phyloP scores from a whole-genome alignment of 2,888 invertebrate species.

The Drosophila tripunctata region DNA sequence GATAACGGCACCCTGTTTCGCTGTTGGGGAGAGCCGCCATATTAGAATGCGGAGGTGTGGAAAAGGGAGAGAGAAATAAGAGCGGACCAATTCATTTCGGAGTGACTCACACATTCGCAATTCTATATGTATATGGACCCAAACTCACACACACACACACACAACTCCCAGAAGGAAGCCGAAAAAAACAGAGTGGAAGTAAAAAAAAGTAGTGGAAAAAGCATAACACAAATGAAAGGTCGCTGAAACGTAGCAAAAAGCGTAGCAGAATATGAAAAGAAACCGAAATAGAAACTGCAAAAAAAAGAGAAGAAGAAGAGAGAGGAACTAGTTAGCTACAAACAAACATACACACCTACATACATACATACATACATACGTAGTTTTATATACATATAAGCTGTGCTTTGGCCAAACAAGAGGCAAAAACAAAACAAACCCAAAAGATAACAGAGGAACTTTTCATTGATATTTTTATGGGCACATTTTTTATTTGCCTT shows the following conservation, averaged over 20 bases:
- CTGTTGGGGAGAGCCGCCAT: background rate
- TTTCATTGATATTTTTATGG: slow-evolving; percentile 76
- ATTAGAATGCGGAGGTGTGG: background rate
- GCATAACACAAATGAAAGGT: slow-evolving; percentile 31
- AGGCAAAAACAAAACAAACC: slow-evolving; percentile 12
- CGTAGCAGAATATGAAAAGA: slow-evolving; percentile 5
- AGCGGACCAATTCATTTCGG: slow-evolving; percentile 64
- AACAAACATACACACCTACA: slow-evolving; percentile 6
- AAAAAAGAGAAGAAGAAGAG: background rate
- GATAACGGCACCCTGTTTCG: slow-evolving; percentile 48
- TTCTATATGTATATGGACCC: slow-evolving; percentile 11
- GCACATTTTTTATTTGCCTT: slow-evolving; percentile 51
- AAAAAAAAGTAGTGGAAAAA: slow-evolving; percentile 33
- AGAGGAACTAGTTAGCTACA: slow-evolving; percentile 39
- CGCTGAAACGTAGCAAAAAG: slow-evolving; percentile 26
- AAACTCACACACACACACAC: slow-evolving; percentile 10
- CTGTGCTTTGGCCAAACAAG: slow-evolving; percentile 36
- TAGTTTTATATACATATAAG: too few relatives aligned
- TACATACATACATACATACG: slow-evolving; percentile 22
- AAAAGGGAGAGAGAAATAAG: slow-evolving; percentile 31
- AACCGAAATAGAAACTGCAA: background rate
- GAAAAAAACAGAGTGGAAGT: slow-evolving; percentile 13
- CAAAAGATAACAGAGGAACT: slow-evolving; percentile 43
- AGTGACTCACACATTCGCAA: slow-evolving; percentile 39
- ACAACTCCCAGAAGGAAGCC: slow-evolving; percentile 49